Evolutionary conservation across 30 jellyfish, hydroid and myxozoan species (phyloP).

Genomic region (Catostylus mosaicus): DNA sequence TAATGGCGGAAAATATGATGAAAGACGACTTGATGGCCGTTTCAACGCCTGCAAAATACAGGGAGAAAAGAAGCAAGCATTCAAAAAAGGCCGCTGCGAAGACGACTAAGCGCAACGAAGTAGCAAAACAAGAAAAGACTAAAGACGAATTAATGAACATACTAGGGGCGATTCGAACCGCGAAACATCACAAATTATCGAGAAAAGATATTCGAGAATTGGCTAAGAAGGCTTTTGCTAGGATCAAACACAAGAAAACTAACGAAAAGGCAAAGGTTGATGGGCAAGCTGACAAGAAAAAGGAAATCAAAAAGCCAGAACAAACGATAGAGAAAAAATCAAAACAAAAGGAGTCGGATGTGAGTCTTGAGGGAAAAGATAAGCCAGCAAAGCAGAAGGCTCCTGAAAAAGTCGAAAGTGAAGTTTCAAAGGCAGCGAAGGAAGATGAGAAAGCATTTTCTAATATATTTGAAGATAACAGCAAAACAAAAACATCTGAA

Average conservation of each 20-base stretch:
- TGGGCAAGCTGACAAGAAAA: constrained; percentile 7
- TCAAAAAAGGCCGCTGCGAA: constrained; percentile 21
- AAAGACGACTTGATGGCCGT: constrained; percentile 83
- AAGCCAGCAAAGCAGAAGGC: neutral
- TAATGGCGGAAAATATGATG: constrained; percentile 60
- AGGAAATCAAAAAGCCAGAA: neutral
- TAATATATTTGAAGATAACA: constrained; percentile 39
- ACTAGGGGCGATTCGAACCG: constrained; percentile 71
- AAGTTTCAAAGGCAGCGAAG: constrained; percentile 37
- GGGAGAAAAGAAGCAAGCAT: constrained; percentile 66
- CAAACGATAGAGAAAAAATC: constrained; percentile 4
- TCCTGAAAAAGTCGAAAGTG: constrained; percentile 15
- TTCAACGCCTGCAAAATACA: constrained; percentile 61
- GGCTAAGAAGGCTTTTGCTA: constrained; percentile 95
- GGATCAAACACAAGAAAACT: constrained; percentile 56
- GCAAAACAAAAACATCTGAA: constrained; percentile 69
- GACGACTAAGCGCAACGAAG: constrained; percentile 22
- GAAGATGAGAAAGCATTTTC: constrained; percentile 74
- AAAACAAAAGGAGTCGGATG: constrained; percentile 1
- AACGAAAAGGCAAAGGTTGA: neutral
- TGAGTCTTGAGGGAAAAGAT: neutral
- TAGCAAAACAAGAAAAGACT: constrained; percentile 27
- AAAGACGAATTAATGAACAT: constrained; percentile 83
- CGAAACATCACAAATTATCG: constrained; percentile 90
- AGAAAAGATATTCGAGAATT: constrained; percentile 90